Conservation (phyloP, 2,113 vertebrate genomes). For the Onychostruthus taczanowskii region DNA sequence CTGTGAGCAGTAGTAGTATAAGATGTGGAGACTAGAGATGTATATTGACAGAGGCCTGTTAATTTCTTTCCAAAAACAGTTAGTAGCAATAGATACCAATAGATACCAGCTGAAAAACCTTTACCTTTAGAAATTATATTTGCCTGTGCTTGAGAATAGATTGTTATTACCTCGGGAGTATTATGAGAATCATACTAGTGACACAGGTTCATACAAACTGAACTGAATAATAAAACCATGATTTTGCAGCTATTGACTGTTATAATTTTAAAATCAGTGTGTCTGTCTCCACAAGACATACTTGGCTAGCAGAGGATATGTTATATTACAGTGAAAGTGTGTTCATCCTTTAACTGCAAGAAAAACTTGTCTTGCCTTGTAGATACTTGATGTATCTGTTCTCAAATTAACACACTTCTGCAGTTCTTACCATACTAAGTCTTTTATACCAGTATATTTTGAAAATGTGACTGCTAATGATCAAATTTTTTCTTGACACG, state of each 20-base stretch:
- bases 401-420: neutral
- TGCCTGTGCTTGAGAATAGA: neutral
- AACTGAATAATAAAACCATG: neutral
- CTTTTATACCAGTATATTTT: neutral
- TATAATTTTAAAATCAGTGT: neutral
- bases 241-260: neutral
- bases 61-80: neutral
- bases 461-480: neutral
- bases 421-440: neutral
- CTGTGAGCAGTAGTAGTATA: neutral
- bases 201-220: neutral
- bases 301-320: neutral
- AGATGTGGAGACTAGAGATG: neutral
- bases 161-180: neutral
- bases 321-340: neutral
- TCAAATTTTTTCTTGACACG: neutral
- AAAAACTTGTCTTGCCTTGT: neutral
- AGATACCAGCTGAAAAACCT: neutral
- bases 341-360: neutral
- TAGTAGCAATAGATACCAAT: neutral
- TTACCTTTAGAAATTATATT: neutral
- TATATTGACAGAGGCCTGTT: neutral
- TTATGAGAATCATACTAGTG: neutral
- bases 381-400: neutral
- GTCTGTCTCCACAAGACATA: neutral